Base-by-base conservation (phyloP, 1,140 invertebrate genomes). In the Drosophila oshimai region DNA sequence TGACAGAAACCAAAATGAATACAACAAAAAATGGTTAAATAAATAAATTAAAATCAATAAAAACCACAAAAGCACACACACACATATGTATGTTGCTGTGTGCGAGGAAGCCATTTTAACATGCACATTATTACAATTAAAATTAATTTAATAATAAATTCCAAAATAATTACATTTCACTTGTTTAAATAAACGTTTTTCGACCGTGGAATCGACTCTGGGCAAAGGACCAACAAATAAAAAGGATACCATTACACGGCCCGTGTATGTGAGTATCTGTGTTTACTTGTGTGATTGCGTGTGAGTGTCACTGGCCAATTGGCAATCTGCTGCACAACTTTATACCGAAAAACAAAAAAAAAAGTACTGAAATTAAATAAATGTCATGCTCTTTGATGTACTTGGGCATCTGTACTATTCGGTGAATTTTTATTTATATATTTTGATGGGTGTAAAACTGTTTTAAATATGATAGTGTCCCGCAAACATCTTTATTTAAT, bases 111-210 rank as follows among this genome's bases (percentile, higher is more conserved):
- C 55, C 71, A 80, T 87, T 86, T 86, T 81, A 88, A 89, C 71
- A 89, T 88, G 69, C 70, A 54, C 70, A 89, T 89, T 86, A 89
- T 83, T 89, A 83, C 80, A 89, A 89, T 89, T 89, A 89, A 89
- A 89, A 89, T 89, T 89, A 89, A 89, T 89, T 89, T 87, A 89
- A 89, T 89, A 89, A 89, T 89, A 89, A 89, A 89, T 89, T 89
- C 69, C 77, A 89, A 89, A 89, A 89, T 89, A 89, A 89, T 89
- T 89, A 76, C 86, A 89, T 86, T 79, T 64, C 75, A 86, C 86
- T 89, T 80, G 80, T 80, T 86, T 86, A 87, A 87, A 87, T 81
- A 87, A 87, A 81, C 68, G 71, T 73, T 86, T 79, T 28, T 31
- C 51, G 39, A 46, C 60, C 45, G 51, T 51, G 51, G 34, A 78